A percentile compares a stretch with the other conserved stretches of the same genome.
Evolutionary conservation across 2,888 invertebrate species (phyloP).

Genomic region (Euclidia mi): DNA sequence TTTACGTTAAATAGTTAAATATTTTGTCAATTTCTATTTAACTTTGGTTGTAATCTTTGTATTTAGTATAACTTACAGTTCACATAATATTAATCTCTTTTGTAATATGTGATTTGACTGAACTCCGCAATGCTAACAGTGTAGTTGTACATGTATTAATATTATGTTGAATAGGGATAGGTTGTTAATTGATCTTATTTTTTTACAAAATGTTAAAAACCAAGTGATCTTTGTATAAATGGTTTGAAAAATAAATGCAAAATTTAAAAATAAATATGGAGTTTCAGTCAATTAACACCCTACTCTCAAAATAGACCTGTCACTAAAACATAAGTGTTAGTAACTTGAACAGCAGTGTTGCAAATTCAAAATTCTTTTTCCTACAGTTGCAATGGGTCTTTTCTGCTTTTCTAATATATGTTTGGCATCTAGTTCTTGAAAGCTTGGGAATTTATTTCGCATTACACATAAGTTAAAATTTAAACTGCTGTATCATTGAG

Average conservation of each 20-base stretch:
- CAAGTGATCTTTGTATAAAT: slow-evolving; percentile 83
- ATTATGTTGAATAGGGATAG: slow-evolving; percentile 84
- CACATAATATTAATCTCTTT: slow-evolving; percentile 63
- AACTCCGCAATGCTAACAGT: slow-evolving; percentile 81
- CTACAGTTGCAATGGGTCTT: slow-evolving; percentile 60
- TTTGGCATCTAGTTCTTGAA: slow-evolving; percentile 64
- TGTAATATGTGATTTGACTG: slow-evolving; percentile 84
- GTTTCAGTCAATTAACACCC: slow-evolving; percentile 90
- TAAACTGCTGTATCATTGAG: slow-evolving; percentile 24
- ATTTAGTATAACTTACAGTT: slow-evolving; percentile 55
- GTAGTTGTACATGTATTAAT: slow-evolving; percentile 70
- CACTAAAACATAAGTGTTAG: slow-evolving; percentile 24
- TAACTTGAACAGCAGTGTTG: slow-evolving; percentile 43
- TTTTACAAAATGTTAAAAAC: slow-evolving; percentile 81
- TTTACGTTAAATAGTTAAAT: slow-evolving; percentile 64
- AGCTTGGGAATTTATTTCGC: slow-evolving; percentile 61
- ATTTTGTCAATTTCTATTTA: slow-evolving; percentile 61
- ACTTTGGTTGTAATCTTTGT: slow-evolving; percentile 65
- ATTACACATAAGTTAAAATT: slow-evolving; percentile 29
- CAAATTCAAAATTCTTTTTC: slow-evolving; percentile 57
- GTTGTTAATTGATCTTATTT: slow-evolving; percentile 87
- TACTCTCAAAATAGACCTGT: slow-evolving; percentile 75
- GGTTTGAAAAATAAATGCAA: slow-evolving; percentile 87
- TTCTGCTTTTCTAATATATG: slow-evolving; percentile 75
- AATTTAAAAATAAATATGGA: slow-evolving; percentile 85